These are phyloP conservation scores for Dromaius novaehollandiae DNA, from an alignment of 2,113 vertebrate species.

Conservation along the genomic window DNA sequence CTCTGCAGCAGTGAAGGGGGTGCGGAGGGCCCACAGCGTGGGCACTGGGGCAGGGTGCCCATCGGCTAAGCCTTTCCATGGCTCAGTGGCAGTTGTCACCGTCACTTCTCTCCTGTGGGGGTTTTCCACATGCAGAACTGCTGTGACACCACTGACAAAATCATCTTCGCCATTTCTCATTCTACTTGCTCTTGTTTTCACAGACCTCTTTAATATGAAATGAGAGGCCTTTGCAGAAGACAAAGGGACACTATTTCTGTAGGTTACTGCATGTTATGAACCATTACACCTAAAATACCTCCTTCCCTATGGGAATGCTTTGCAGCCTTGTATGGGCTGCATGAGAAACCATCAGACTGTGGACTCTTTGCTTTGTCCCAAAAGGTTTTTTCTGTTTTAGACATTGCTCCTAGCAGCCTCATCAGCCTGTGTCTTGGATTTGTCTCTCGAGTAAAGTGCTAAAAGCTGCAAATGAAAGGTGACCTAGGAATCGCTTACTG, in stretches of 20 bases:
- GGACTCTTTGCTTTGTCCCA: not conserved
- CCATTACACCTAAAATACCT: not conserved
- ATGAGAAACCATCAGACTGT: not conserved
- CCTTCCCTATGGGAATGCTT: not conserved
- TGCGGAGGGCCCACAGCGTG: fast-evolving
- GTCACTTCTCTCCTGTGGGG: not conserved
- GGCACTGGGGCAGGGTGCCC: fast-evolving
- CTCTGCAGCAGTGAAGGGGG: not conserved
- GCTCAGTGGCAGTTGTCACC: not conserved
- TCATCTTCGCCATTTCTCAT: not conserved
- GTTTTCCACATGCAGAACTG: not conserved
- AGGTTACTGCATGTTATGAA: not conserved
- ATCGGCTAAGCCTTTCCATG: not conserved
- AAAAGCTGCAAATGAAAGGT: not conserved
- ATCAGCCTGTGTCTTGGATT: not conserved
- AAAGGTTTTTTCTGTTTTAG: not conserved
- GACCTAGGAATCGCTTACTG: not conserved
- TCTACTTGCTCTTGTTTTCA: not conserved
- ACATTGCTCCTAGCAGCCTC: not conserved
- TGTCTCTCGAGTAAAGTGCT: not conserved
- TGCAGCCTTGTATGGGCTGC: not conserved
- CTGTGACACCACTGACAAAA: not conserved
- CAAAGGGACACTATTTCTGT: not conserved
- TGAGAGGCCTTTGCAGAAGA: not conserved
- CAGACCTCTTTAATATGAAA: not conserved